Percentiles rank a stretch among this genome's conserved stretches.
Conservation (phyloP, 2,888 invertebrate species). For the Oegoconia quadripuncta region DNA sequence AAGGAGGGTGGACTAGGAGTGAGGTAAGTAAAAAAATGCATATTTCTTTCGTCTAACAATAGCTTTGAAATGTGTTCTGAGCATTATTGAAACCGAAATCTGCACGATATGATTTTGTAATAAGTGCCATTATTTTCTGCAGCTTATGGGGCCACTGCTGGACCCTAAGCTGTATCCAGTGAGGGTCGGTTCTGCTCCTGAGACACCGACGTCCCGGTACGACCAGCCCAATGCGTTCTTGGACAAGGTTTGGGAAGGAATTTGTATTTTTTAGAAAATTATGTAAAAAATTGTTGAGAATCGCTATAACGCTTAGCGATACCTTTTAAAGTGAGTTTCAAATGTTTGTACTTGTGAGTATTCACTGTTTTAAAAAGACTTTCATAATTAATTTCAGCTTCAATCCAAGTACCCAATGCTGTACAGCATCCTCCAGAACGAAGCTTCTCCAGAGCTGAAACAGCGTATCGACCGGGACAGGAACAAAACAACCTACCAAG, state of each 20-base stretch:
- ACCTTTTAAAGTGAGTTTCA: too few species aligned
- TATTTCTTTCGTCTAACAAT: too few species aligned
- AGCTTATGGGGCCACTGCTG: slow-evolving; percentile 80
- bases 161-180: slow-evolving; percentile 82
- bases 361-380: too few species aligned
- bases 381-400: slow-evolving; percentile 59
- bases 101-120: background rate
- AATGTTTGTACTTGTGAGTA: too few species aligned
- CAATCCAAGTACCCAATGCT: slow-evolving; percentile 82
- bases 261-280: background rate
- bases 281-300: too few species aligned
- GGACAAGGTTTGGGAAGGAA: slow-evolving; percentile 64
- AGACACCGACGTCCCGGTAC: slow-evolving; percentile 71
- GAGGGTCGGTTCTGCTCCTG: slow-evolving; percentile 76
- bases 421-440: slow-evolving; percentile 79
- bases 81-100: too few species aligned
- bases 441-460: slow-evolving; percentile 78
- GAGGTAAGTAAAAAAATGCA: too few species aligned
- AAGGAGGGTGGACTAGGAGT: slow-evolving; percentile 64
- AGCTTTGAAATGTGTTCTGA: too few species aligned
- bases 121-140: slow-evolving; percentile 21
- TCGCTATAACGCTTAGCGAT: too few species aligned
- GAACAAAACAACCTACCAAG: slow-evolving; percentile 81
- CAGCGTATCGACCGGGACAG: slow-evolving; percentile 81
- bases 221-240: slow-evolving; percentile 81